Conservation (phyloP, 2,888 invertebrate species). For the Lutraria lutraria region DNA sequence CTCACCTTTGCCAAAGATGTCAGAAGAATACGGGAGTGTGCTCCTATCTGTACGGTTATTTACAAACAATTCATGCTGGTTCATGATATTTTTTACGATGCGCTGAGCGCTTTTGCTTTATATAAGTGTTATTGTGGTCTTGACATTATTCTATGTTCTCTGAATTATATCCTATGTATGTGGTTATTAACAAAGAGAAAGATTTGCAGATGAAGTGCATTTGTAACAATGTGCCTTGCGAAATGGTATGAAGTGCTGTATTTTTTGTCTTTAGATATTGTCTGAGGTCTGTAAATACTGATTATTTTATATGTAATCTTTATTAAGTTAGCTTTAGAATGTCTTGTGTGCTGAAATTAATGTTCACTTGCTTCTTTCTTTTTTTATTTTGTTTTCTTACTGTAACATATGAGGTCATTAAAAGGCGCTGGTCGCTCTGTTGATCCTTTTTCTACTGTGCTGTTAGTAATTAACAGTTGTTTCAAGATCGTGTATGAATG, state of each 20-base stretch:
- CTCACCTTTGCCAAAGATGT: slow-evolving; percentile 30
- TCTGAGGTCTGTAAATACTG: slow-evolving; percentile 15
- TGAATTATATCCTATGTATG: not conserved
- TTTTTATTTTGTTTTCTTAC: not conserved
- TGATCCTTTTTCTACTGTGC: not conserved
- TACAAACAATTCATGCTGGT: slow-evolving; percentile 37
- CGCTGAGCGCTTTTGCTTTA: slow-evolving; percentile 27
- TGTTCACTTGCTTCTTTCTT: slow-evolving; percentile 3
- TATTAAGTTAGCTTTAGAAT: not conserved
- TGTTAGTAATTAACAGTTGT: not conserved
- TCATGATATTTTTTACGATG: slow-evolving; percentile 40
- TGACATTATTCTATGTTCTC: not conserved
- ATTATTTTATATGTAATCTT: not conserved
- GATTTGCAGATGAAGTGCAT: not conserved
- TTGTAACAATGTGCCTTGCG: not conserved
- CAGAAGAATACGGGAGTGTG: slow-evolving; percentile 3
- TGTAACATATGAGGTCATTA: not conserved
- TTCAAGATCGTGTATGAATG: slow-evolving; percentile 14
- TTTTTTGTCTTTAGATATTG: not conserved
- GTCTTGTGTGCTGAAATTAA: not conserved
- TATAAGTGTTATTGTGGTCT: slow-evolving; percentile 5
- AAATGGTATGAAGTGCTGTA: not conserved
- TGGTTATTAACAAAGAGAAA: not conserved
- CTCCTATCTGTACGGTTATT: slow-evolving; percentile 17
- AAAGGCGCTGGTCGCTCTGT: slow-evolving; percentile 34